Conservation (phyloP, 2,797 vertebrate species). For the Tamandua tetradactyla region DNA sequence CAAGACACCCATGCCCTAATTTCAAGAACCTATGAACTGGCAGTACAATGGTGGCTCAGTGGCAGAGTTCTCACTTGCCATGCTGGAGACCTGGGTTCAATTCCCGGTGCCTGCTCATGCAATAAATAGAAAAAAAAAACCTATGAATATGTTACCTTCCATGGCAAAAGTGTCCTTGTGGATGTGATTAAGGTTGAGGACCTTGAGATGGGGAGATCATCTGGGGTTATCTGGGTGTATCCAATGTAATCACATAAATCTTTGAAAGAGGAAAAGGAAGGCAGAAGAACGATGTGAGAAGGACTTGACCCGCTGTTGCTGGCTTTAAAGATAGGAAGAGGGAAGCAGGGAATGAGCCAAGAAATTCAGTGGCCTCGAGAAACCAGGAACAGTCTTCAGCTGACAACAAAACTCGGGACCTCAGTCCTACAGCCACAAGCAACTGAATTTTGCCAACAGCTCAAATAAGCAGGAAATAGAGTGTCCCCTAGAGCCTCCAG, state of each 20-base stretch:
- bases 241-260: not conserved
- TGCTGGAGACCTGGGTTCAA: no score
- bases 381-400: not conserved
- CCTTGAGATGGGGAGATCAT: not conserved
- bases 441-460: not conserved
- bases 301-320: not conserved
- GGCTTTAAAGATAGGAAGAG: not conserved
- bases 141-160: not conserved
- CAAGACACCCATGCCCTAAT: not conserved
- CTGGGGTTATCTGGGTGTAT: not conserved
- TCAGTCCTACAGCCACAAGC: not conserved
- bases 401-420: not conserved
- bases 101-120: no score
- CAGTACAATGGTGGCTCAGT: no score
- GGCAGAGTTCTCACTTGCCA: no score
- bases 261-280: not conserved
- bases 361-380: not conserved
- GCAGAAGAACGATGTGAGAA: not conserved
- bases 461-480: not conserved
- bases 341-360: not conserved
- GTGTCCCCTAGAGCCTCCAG: not conserved
- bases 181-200: not conserved
- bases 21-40: not conserved
- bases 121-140: no score
- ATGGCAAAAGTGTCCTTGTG: not conserved